A percentile compares a stretch with the other conserved stretches of the same genome.
phyloP scores from a whole-genome alignment of 2,797 vertebrate species.

The Melopsittacus undulatus region DNA sequence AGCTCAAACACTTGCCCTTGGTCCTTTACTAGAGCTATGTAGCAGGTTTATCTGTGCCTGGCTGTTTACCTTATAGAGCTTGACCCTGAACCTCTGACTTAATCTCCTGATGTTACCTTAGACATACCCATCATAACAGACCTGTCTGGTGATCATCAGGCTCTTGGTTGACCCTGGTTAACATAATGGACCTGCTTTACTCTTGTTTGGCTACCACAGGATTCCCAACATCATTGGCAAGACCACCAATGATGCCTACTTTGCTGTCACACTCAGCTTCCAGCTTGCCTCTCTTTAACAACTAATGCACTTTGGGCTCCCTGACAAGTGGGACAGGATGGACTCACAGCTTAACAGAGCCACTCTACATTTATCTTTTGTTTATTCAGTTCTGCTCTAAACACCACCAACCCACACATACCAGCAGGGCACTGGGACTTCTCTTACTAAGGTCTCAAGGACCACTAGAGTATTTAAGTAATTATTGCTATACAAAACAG shows the following conservation, averaged over 20 bases:
- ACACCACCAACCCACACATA: neutral
- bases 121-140: neutral
- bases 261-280: neutral
- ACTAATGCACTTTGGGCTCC: neutral
- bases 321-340: neutral
- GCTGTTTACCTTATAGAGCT: neutral
- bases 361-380: neutral
- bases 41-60: neutral
- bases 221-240: neutral
- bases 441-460: neutral
- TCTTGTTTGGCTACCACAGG: neutral
- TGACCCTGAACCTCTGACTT: neutral
- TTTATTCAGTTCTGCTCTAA: neutral
- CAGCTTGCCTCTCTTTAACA: neutral
- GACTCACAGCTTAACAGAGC: neutral
- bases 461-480: neutral
- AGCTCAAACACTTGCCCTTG: neutral
- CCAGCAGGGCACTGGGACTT: neutral
- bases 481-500: neutral
- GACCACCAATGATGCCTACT: neutral
- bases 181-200: neutral
- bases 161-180: neutral
- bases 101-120: neutral
- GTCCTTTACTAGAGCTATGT: neutral
- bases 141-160: neutral